Evolutionary conservation across 2,888 invertebrate species (phyloP).

Genomic region (Galerucella pusilla): DNA sequence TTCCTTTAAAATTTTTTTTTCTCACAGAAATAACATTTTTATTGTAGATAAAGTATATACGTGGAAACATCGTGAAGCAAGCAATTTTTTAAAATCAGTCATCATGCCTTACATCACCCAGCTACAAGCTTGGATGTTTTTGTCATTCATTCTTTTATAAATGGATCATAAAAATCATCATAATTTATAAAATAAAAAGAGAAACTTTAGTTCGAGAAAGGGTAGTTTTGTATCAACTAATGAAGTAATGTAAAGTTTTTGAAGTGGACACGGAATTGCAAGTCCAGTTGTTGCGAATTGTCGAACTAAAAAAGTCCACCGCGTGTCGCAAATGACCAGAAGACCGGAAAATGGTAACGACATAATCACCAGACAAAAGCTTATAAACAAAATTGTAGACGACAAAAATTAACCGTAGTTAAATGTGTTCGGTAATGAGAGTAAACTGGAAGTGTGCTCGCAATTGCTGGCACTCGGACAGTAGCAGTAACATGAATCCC

Average conservation of each 20-base stretch:
- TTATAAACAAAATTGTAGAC: slow-evolving; percentile 64
- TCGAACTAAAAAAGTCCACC: slow-evolving; percentile 47
- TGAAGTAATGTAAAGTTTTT: slow-evolving; percentile 39
- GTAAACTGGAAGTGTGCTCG: slow-evolving; percentile 61
- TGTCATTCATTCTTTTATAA: too few relatives aligned
- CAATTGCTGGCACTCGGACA: slow-evolving; percentile 56
- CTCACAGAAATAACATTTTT: too few relatives aligned
- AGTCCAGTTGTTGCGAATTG: slow-evolving; percentile 41
- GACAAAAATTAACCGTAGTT: slow-evolving; percentile 64
- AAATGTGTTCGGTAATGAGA: slow-evolving; percentile 62
- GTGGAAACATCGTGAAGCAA: too few relatives aligned
- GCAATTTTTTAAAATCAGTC: too few relatives aligned
- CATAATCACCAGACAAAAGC: slow-evolving; percentile 52
- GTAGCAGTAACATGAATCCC: slow-evolving; percentile 62
- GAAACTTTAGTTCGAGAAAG: background rate
- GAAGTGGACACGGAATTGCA: slow-evolving; percentile 44
- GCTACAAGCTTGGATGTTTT: too few relatives aligned
- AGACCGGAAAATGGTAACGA: slow-evolving; percentile 45
- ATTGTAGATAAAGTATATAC: too few relatives aligned
- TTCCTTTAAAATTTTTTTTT: too few relatives aligned
- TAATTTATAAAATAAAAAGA: background rate
- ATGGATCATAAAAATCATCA: too few relatives aligned
- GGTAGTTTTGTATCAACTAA: slow-evolving; percentile 30
- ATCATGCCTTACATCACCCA: too few relatives aligned
- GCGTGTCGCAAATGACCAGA: slow-evolving; percentile 51